Percentiles rank a stretch among this genome's conserved stretches.
Conservation (phyloP, 2,888 invertebrate genomes). For the Beris morrisii region DNA sequence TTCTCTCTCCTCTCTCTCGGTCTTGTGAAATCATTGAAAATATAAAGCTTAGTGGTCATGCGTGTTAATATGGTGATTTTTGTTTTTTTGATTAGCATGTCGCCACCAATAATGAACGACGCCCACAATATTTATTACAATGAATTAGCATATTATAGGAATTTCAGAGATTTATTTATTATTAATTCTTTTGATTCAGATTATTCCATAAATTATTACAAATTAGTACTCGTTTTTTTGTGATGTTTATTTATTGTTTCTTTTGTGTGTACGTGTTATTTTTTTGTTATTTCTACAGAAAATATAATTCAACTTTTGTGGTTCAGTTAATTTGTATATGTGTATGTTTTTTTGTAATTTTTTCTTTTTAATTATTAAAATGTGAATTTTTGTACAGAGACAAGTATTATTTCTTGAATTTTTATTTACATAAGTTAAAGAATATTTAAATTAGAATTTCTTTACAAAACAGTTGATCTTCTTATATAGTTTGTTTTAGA, state of each 20-base stretch:
- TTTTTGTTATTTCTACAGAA: neutral
- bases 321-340: neutral
- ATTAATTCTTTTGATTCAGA: no score
- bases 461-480: slow-evolving; percentile 3
- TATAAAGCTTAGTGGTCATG: no score
- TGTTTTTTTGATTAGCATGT: no score
- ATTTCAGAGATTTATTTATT: no score
- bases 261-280: neutral
- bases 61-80: no score
- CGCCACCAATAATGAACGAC: no score
- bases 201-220: no score
- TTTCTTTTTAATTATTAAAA: slow-evolving; percentile 3
- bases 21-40: no score
- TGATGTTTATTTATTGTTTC: neutral
- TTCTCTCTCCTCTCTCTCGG: no score
- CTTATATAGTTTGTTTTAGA: slow-evolving; percentile 9
- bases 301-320: slow-evolving; percentile 1
- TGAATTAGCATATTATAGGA: no score
- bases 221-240: neutral
- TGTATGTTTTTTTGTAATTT: neutral
- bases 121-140: no score
- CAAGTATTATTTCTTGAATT: neutral
- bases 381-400: slow-evolving; percentile 8
- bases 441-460: neutral
- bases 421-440: slow-evolving; percentile 4